Evolutionary conservation across 2,888 invertebrate species (phyloP).

Genomic region (Drosophila histrio): DNA sequence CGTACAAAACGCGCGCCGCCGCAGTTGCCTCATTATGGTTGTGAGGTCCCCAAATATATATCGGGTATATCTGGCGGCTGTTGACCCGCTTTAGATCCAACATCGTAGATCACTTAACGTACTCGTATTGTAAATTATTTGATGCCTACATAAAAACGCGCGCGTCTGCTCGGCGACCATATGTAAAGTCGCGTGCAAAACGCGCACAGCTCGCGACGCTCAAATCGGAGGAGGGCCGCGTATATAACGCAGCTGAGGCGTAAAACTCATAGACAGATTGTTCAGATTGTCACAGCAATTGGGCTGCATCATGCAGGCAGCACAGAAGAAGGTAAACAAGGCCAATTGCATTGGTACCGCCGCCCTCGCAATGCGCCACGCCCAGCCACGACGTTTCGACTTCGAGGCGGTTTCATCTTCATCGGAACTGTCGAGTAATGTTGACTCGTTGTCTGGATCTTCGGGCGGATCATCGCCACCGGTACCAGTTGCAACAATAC

Average conservation of each 20-base stretch:
- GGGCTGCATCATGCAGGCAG: slow-evolving; percentile 89
- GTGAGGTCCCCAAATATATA: slow-evolving; percentile 8
- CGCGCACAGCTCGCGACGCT: slow-evolving; percentile 66
- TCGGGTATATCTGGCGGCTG: slow-evolving; percentile 16
- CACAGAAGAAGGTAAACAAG: slow-evolving; percentile 88
- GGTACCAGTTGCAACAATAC: slow-evolving; percentile 58
- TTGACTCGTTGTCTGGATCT: slow-evolving; percentile 52
- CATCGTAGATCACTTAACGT: slow-evolving; percentile 40
- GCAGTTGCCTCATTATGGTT: slow-evolving; percentile 23
- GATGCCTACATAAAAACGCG: slow-evolving; percentile 53
- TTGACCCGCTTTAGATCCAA: slow-evolving; percentile 25
- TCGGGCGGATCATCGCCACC: slow-evolving; percentile 78
- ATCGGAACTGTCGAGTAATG: slow-evolving; percentile 62
- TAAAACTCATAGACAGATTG: slow-evolving; percentile 89
- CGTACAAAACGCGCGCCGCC: slow-evolving; percentile 20
- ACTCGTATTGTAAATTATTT: slow-evolving; percentile 34
- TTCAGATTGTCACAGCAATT: slow-evolving; percentile 91
- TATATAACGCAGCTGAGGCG: slow-evolving; percentile 90
- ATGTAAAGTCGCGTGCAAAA: slow-evolving; percentile 2
- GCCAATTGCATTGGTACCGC: slow-evolving; percentile 90
- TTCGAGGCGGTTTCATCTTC: slow-evolving; percentile 58
- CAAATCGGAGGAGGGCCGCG: slow-evolving; percentile 91
- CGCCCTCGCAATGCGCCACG: slow-evolving; percentile 88
- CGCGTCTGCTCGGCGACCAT: slow-evolving; percentile 12
- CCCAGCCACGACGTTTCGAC: slow-evolving; percentile 84